phyloP scores from a whole-genome alignment of 2,797 vertebrate species.

The Smutsia temminckii region DNA sequence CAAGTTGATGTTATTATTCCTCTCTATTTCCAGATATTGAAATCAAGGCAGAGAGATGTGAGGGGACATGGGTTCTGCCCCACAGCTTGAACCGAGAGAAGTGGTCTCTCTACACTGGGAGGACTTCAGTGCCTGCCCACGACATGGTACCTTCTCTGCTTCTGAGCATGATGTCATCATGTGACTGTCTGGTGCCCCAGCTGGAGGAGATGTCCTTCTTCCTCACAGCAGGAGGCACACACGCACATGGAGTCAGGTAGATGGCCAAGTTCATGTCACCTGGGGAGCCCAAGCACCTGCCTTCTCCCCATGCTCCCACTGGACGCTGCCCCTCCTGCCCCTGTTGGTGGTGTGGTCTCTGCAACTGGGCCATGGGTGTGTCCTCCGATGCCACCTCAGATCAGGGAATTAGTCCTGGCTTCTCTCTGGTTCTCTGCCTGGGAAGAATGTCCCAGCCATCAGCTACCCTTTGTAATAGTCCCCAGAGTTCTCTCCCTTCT shows the following conservation, averaged over 20 bases:
- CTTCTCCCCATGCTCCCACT: fast-evolving
- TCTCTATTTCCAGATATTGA: neutral
- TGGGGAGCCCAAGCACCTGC: fast-evolving
- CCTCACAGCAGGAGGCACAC: conserved; percentile 58
- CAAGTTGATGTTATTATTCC: neutral
- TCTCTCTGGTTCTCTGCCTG: neutral
- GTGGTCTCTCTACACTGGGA: neutral
- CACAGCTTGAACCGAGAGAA: neutral
- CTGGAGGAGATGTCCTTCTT: conserved; percentile 76
- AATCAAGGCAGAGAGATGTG: neutral
- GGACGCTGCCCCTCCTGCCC: neutral
- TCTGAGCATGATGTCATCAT: neutral
- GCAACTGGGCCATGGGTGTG: neutral
- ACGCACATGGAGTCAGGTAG: neutral
- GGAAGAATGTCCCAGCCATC: neutral
- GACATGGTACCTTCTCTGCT: neutral
- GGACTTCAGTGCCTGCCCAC: neutral
- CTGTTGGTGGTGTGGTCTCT: neutral
- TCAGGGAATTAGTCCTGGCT: neutral
- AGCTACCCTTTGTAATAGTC: neutral
- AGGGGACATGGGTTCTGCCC: neutral
- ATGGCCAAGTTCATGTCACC: conserved; percentile 25
- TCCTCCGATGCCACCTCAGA: fast-evolving
- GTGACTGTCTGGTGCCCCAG: neutral
- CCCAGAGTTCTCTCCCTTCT: neutral